Conservation (phyloP, 2,797 vertebrate species). For the Myotis myotis region DNA sequence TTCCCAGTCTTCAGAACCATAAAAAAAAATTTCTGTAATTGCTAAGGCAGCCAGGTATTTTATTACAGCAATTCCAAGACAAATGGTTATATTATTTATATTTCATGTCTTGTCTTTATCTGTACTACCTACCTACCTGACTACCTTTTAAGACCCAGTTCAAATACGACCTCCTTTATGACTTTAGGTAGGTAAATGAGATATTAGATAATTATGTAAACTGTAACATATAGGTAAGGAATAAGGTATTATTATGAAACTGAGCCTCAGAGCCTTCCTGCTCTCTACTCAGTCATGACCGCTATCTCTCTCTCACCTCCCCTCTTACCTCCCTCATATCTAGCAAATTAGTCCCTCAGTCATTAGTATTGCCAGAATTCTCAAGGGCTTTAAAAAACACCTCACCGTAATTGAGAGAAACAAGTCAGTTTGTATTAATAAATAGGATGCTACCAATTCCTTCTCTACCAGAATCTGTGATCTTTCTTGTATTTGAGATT, state of each 20-base stretch:
- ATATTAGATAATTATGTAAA: slow-evolving; percentile 19
- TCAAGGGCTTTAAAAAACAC: not conserved
- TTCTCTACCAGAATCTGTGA: slow-evolving; percentile 3
- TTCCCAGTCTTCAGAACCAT: not conserved
- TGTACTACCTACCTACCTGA: not conserved
- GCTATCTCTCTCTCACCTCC: not conserved
- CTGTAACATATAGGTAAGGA: not conserved
- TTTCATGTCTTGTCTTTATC: not conserved
- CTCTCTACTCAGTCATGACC: not conserved
- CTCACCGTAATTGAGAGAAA: not conserved
- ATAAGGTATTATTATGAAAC: not conserved
- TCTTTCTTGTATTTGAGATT: not conserved
- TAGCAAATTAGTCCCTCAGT: not conserved
- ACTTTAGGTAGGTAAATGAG: slow-evolving; percentile 10
- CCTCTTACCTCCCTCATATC: not conserved
- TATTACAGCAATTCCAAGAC: not conserved
- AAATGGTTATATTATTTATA: not conserved
- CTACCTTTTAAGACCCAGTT: slow-evolving; percentile 22
- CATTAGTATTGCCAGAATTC: not conserved
- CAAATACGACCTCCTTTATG: not conserved
- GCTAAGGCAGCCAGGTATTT: not conserved
- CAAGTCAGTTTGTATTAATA: slow-evolving; percentile 25
- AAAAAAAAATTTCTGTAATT: not conserved
- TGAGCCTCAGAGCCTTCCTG: not conserved
- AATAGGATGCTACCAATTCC: not conserved